Evolutionary conservation across 2,113 vertebrate genomes (phyloP), one percentile per base, ranked within the genome.

Genomic region (Tachysurus fulvidraco): DNA sequence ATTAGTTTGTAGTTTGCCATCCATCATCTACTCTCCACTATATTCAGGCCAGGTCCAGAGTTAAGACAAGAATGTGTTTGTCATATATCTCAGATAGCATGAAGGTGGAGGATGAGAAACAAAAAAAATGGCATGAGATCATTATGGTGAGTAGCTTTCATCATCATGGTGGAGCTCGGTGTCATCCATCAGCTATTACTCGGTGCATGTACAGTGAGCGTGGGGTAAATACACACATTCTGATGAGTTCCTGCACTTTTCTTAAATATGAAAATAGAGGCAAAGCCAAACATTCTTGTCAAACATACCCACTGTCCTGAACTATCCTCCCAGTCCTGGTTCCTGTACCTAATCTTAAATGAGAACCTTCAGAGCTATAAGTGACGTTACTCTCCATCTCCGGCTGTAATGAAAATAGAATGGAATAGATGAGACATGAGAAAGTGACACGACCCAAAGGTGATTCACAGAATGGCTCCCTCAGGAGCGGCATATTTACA

Each of bases 111-210:
- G 50, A 21, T 59, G 19, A 64, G 52, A 44, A 74, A 41, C 23
- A 19, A 62, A 23, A 41, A 77, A 54, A 17, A 64, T 28, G 57
- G 21, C 12, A 30, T 28, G 23, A 84, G 52, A 59, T 59, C 13
- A 57, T 28, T 41, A 21, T 55, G 10, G 36, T 16, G 87, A 50
- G 55, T 76, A 71, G 23, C 52, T 28, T 73, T 54, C 71, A 28
- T 54, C 71, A 28, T 62, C 28, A 62, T 21, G 14, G 82, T 16
- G 14, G 44, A 46, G 21, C 71, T 46, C 59, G 28, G 52, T 80
- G 81, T 30, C 69, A 84, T 84, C 69, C 85, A 80, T 86, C 74
- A 83, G 88, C 81, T 86, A 74, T 28, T 64, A 54, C 69, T 44
- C 81, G 71, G 62, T 71, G 54, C 78, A 80, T 44, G 50, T 67